phyloP scores from a whole-genome alignment of 1,140 invertebrate genomes.

The Drosophila subpulchrella region DNA sequence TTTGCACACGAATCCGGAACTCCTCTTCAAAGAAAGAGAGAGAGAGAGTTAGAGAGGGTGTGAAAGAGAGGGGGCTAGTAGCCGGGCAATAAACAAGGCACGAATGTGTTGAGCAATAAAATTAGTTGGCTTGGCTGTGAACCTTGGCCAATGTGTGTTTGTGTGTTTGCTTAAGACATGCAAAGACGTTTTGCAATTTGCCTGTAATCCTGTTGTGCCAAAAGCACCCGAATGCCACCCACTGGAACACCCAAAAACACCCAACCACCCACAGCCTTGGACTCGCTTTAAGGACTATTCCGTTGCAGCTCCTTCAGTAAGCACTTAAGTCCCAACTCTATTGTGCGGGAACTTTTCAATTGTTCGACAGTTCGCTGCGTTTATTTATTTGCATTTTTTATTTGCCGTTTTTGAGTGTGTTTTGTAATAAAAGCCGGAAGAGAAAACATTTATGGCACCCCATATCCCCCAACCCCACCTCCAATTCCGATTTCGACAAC shows the following conservation, averaged over 20 bases:
- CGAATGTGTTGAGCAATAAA: slow-evolving; percentile 76
- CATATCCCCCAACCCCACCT: background rate
- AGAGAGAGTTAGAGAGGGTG: background rate
- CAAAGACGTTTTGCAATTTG: slow-evolving; percentile 78
- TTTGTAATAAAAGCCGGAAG: slow-evolving; percentile 81
- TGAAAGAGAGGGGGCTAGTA: slow-evolving; percentile 1
- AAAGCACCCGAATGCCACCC: background rate
- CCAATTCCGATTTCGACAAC: slow-evolving; percentile 31
- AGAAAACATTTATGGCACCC: slow-evolving; percentile 54
- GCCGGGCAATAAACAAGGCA: slow-evolving; percentile 35
- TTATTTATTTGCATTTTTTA: slow-evolving; percentile 77
- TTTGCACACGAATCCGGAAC: slow-evolving; percentile 31
- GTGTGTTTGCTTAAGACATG: slow-evolving; percentile 57
- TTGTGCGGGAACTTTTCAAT: slow-evolving; percentile 74
- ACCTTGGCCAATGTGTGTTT: slow-evolving; percentile 3
- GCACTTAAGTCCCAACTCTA: slow-evolving; percentile 69
- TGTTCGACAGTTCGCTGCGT: slow-evolving; percentile 73
- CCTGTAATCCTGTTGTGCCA: slow-evolving; percentile 67
- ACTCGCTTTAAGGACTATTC: slow-evolving; percentile 67
- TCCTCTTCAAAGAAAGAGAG: background rate
- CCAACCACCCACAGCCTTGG: slow-evolving; percentile 13
- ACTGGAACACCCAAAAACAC: background rate
- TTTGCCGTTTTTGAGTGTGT: slow-evolving; percentile 67
- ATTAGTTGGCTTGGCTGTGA: slow-evolving; percentile 58
- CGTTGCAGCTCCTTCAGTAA: slow-evolving; percentile 55